A percentile compares a stretch with the other conserved stretches of the same genome.
These are phyloP conservation scores for Burhinus bistriatus DNA, from an alignment of 2,113 vertebrate species.

Conservation along the genomic window DNA sequence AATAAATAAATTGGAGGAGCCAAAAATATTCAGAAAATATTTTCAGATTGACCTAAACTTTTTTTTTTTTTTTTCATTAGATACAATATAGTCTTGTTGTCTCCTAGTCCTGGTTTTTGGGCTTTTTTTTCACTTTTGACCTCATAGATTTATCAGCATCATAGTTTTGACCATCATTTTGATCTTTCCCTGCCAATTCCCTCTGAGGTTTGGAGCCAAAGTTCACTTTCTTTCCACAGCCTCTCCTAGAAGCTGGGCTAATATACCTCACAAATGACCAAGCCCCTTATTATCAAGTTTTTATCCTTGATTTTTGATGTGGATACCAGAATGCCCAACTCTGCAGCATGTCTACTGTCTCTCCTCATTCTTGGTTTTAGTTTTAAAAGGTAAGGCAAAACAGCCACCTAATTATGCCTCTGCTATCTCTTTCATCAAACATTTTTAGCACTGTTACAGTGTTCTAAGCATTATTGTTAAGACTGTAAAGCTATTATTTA, in stretches of 20 bases:
- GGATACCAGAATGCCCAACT: not conserved
- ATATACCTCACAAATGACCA: not conserved
- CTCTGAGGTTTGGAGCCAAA: not conserved
- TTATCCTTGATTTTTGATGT: not conserved
- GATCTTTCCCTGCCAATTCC: not conserved
- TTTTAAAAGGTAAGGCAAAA: not conserved
- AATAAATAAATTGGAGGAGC: accelerated
- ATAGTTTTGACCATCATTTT: not conserved
- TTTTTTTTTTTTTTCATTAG: not conserved
- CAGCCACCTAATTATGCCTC: not conserved
- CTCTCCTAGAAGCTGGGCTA: not conserved
- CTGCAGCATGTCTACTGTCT: not conserved
- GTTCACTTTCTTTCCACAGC: not conserved
- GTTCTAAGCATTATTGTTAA: not conserved
- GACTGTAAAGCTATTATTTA: not conserved
- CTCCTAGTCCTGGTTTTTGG: not conserved
- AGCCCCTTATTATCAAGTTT: not conserved
- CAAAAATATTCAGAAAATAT: not conserved
- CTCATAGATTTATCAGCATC: not conserved
- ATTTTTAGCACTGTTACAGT: not conserved
- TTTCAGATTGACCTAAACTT: not conserved
- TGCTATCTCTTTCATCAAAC: not conserved
- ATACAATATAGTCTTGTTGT: not conserved
- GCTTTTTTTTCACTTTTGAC: not conserved
- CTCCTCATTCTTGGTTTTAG: not conserved